Base-by-base conservation (phyloP, 2,888 invertebrate genomes). In the Tetragonula carbonaria region DNA sequence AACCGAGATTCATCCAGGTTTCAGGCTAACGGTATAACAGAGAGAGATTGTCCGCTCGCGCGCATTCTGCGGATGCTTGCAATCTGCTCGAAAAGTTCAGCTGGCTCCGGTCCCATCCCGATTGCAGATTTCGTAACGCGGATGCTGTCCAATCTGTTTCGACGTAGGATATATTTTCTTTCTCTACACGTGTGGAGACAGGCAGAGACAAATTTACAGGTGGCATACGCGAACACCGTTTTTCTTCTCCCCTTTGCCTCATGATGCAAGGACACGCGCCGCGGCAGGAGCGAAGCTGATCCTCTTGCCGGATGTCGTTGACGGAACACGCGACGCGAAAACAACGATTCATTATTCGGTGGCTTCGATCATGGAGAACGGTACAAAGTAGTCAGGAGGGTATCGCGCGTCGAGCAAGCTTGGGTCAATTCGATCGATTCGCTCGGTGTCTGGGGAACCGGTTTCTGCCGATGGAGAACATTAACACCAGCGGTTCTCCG, bases 371-470 rank as follows among this genome's bases (percentile, higher is more conserved):
- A n/a, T n/a, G 80, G 71, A 67, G 18, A 87, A 88, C 88, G 89
- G 88, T 84, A 88, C 82, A 84, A 84, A 71, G 63, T 23, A 71
- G 63, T 23, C 45, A 59, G 53, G 53, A 67, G 53, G 53, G 59
- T 78, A 82, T 74, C 81, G 86, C 77, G 78, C 87, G 84, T 85
- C 78, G 80, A 87, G 62, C 77, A 72, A 45, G 75, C 78, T 83
- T 28, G 87, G 89, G 84, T 90, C 90, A 86, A 86, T 86, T 87
- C 88, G 90, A 89, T 90, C 90, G 90, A 77, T 87, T 87, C 85
- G 74, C 74, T 76, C 74, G 66, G 66, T 80, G 79, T 68, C 74
- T 74, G 74, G 63, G 70, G 70, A 88, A 88, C 90, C 88, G 90
- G 90, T 89, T 89, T 76, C 78, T 38, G 33, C 71, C 81, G 67